phyloP scores from a whole-genome alignment of 2,113 vertebrate genomes.

The Scartelaos histophorus region DNA sequence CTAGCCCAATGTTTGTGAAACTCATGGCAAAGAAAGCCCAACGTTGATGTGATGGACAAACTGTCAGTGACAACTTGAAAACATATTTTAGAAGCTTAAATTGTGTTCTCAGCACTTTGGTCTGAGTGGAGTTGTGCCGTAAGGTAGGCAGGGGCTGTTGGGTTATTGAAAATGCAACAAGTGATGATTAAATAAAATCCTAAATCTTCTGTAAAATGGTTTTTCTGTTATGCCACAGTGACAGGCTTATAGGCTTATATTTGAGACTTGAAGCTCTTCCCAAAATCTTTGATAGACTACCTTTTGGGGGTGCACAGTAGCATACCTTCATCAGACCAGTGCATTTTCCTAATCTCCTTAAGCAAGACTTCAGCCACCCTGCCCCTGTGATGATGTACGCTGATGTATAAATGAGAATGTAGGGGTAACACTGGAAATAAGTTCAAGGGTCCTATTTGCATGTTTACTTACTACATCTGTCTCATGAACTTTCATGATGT shows the following conservation, averaged over 20 bases:
- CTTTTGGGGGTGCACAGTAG: too few species aligned
- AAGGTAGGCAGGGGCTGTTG: constrained; percentile 7
- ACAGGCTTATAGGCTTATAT: not conserved
- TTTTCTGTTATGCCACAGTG: not conserved
- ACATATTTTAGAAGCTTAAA: constrained; percentile 54
- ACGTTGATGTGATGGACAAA: constrained; percentile 40
- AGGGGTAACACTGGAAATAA: too few species aligned
- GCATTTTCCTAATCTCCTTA: too few species aligned
- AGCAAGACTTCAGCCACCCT: too few species aligned
- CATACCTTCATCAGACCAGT: too few species aligned
- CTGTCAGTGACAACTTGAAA: constrained; percentile 10
- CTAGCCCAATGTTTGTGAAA: too few species aligned
- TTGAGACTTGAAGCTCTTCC: not conserved
- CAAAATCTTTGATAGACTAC: too few species aligned
- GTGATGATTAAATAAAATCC: constrained; percentile 47
- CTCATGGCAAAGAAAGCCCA: not conserved
- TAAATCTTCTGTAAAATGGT: not conserved
- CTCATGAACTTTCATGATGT: too few species aligned
- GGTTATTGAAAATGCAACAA: constrained; percentile 52
- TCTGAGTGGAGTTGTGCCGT: constrained; percentile 48
- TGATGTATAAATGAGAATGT: too few species aligned
- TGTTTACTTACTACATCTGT: too few species aligned
- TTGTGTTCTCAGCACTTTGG: constrained; percentile 40
- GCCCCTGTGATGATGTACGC: too few species aligned
- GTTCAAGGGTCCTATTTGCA: too few species aligned